Percentiles rank a stretch among this genome's conserved stretches.
These are phyloP conservation scores for Chionis minor DNA, from an alignment of 2,113 vertebrate genomes.

Conservation along the genomic window DNA sequence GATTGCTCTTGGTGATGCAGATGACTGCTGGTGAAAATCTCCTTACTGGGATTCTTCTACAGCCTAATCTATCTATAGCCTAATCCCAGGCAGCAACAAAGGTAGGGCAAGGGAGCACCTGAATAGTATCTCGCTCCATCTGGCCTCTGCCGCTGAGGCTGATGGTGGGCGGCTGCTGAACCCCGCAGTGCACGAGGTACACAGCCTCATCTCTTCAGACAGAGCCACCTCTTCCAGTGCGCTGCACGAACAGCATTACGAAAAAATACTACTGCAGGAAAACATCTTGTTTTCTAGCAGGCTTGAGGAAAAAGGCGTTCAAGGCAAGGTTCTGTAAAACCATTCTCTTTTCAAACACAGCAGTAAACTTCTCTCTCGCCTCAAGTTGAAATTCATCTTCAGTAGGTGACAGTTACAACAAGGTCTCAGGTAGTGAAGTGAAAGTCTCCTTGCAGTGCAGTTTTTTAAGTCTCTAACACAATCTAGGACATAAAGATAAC, in stretches of 20 bases:
- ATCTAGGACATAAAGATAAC: not conserved
- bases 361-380: not conserved
- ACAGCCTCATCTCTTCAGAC: not conserved
- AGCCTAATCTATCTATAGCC: not conserved
- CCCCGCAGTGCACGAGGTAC: not conserved
- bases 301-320: not conserved
- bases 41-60: not conserved
- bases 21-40: not conserved
- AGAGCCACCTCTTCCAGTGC: not conserved
- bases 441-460: not conserved
- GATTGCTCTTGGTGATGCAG: not conserved
- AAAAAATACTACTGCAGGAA: not conserved
- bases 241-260: not conserved
- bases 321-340: not conserved
- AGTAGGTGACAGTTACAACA: not conserved
- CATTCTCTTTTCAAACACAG: not conserved
- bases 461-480: not conserved
- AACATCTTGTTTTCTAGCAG: not conserved
- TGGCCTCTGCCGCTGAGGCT: not conserved
- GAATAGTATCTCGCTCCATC: not conserved
- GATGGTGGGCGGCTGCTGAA: rapidly evolving
- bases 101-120: not conserved
- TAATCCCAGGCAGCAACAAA: not conserved
- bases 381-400: not conserved
- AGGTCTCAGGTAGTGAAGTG: not conserved